Percentiles rank a stretch among this genome's conserved stretches.
Conservation (phyloP, 2,113 vertebrate species). For the Arvicanthis niloticus region DNA sequence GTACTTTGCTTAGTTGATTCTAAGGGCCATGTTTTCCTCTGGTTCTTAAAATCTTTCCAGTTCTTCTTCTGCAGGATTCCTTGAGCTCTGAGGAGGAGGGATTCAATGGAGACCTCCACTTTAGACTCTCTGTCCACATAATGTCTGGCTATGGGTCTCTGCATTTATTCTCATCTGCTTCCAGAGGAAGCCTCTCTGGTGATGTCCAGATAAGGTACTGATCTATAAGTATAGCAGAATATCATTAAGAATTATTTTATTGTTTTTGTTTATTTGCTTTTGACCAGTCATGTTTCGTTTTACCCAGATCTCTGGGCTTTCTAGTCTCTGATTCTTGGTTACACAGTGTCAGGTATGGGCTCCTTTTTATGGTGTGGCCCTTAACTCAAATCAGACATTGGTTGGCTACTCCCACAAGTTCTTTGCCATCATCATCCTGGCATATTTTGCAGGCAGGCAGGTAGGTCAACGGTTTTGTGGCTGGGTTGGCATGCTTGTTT, state of each 20-base stretch:
- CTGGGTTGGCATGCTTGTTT: not conserved
- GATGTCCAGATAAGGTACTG: not conserved
- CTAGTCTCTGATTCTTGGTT: not conserved
- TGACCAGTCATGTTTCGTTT: not conserved
- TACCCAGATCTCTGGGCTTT: not conserved
- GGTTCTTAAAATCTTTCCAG: not conserved
- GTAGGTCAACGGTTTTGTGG: not conserved
- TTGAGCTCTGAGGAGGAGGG: not conserved
- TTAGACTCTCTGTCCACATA: not conserved
- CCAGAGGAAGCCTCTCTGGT: not conserved
- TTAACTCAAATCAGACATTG: not conserved
- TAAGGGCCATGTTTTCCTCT: not conserved
- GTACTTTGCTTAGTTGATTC: not conserved
- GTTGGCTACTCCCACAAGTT: not conserved
- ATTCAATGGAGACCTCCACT: not conserved
- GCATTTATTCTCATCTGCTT: not conserved
- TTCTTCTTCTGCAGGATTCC: not conserved
- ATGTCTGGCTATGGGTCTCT: no score
- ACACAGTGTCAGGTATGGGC: not conserved
- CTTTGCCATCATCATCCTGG: not conserved
- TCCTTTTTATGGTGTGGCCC: not conserved
- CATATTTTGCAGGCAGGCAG: not conserved
- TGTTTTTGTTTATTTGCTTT: not conserved
- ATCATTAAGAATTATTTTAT: not conserved
- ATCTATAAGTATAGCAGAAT: not conserved